Base-by-base conservation (phyloP, 2,113 vertebrate genomes). In the Scalopus aquaticus region DNA sequence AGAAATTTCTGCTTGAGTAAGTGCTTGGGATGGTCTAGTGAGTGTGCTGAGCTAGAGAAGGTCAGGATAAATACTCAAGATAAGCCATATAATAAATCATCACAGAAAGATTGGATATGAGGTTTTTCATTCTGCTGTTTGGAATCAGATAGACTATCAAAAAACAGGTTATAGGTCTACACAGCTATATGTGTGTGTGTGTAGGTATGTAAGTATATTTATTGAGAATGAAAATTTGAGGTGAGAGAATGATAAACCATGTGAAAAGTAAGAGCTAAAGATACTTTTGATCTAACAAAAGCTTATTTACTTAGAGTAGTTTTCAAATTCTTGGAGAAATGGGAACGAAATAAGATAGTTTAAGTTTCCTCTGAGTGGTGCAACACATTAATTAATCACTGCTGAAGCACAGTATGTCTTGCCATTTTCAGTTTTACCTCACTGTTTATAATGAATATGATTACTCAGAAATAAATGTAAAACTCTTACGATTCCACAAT, bases 401-500 rank as follows among this genome's bases (percentile, higher is more conserved):
- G 6, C 32, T 86, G 44, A 69, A 17, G 3, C 58, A 83, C 6
- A 20, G 22, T 30, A 9, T 6, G 69, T 2, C 39, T 26, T 24
- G 11, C 11, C 20, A 3, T 58, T 84, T 30, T 15, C 39, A 28
- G 8, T 12, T 56, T 56, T 37, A 65, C 15, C 28, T 92, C 22
- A n/a, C 12, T 19, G 13, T 37, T 70, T 12, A 15, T 54, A 62
- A 15, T 39, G 39, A 64, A 51, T 39, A 35, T 19, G 15, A n/a
- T 70, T 17, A 13, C 51, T 60, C 32, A 56, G 5, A 30, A 87
- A 92, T 35, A 42, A 46, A 54, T 2, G 12, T 5, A 12, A 42
- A 39, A 56, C 17, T 90, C 97, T 98, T 94, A 98, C 97, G 70
- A 95, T 15, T 98, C 96, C 28, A 98, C 78, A 62, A 98, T 96